phyloP scores from a whole-genome alignment of 2,113 vertebrate genomes.

The Echinops telfairi region DNA sequence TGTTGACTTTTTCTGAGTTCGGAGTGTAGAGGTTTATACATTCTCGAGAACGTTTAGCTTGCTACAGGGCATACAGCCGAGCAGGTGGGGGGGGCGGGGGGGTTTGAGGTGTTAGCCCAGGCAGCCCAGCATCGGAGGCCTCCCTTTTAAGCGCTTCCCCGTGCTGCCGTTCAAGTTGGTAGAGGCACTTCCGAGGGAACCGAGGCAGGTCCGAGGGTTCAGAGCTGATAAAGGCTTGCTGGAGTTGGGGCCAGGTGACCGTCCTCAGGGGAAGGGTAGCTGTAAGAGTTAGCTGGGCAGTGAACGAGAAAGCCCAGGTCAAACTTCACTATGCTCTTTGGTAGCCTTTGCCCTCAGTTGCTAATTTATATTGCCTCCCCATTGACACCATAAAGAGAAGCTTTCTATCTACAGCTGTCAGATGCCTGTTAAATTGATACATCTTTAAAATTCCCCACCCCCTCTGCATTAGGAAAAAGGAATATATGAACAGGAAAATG shows the following conservation, averaged over 20 bases:
- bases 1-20: background rate
- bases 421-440: slow-evolving; percentile 31
- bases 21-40: background rate
- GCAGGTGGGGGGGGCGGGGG: too few species aligned
- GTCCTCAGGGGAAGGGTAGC: background rate
- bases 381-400: slow-evolving; percentile 3
- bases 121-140: background rate
- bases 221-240: background rate
- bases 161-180: background rate
- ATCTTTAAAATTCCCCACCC: slow-evolving; percentile 51
- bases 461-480: slow-evolving; percentile 94
- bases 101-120: background rate
- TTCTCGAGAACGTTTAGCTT: slow-evolving; percentile 32
- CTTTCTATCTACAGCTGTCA: background rate
- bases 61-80: background rate
- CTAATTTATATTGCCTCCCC: background rate
- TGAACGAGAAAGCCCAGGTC: background rate
- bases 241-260: background rate
- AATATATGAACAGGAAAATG: slow-evolving; percentile 97
- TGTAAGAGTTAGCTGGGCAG: background rate
- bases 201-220: background rate
- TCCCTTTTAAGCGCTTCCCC: slow-evolving; percentile 1
- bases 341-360: background rate
- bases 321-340: background rate
- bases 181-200: background rate